Percentiles rank a stretch among this genome's conserved stretches.
Evolutionary conservation across 2,113 vertebrate species (phyloP).

Genomic region (Tetraodon nigroviridis): DNA sequence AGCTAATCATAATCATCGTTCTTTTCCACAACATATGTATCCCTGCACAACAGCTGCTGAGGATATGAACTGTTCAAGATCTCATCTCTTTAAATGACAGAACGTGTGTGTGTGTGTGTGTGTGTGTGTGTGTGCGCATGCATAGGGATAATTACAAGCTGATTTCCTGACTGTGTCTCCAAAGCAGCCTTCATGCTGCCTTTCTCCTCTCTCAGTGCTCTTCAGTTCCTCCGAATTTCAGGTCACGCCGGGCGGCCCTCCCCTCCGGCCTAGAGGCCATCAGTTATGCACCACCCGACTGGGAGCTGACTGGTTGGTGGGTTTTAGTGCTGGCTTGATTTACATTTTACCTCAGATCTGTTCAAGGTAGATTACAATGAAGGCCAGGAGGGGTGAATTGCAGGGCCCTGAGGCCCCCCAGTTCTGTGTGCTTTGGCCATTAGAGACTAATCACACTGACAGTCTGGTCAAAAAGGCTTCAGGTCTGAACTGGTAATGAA

Average conservation of each 20-base stretch:
- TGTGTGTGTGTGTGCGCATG: too few species aligned
- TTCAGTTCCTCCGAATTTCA: slow-evolving; percentile 45
- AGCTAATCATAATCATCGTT: slow-evolving; percentile 35
- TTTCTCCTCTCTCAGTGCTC: background rate
- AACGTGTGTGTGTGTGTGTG: too few species aligned
- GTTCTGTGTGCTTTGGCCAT: slow-evolving; percentile 15
- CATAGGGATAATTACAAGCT: too few species aligned
- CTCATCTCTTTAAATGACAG: slow-evolving; percentile 26
- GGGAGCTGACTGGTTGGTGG: slow-evolving; percentile 41
- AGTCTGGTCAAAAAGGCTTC: background rate
- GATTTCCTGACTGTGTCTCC: too few species aligned
- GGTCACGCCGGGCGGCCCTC: slow-evolving; percentile 49
- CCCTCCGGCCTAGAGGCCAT: slow-evolving; percentile 58
- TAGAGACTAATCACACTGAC: slow-evolving; percentile 22
- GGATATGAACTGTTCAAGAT: slow-evolving; percentile 22
- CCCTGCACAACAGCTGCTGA: slow-evolving; percentile 3
- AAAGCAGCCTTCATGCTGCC: background rate
- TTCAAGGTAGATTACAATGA: slow-evolving; percentile 54
- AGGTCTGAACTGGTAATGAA: slow-evolving; percentile 20
- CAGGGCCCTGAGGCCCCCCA: slow-evolving; percentile 30
- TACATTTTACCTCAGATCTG: slow-evolving; percentile 52
- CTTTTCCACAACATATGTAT: slow-evolving; percentile 21
- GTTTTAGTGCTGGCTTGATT: slow-evolving; percentile 58
- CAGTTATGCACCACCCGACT: slow-evolving; percentile 53
- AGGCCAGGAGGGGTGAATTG: slow-evolving; percentile 22